Evolutionary conservation across 2,888 invertebrate species (phyloP), one percentile per base, ranked within the genome.

Genomic region (Ferdinandea cuprea): DNA sequence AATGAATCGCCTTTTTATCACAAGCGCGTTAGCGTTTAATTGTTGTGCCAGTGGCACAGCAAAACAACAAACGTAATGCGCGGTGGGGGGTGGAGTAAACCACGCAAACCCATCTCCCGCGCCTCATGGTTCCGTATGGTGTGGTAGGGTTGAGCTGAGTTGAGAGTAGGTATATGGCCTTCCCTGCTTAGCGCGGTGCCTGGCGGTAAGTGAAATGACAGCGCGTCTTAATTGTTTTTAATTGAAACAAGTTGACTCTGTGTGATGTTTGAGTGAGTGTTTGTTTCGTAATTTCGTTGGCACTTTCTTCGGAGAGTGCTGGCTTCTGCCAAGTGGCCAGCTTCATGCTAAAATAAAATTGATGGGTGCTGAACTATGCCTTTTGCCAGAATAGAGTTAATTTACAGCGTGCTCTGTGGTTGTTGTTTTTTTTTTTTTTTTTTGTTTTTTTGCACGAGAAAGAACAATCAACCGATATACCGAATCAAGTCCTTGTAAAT

Each of bases 151-250:
- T n/a, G n/a, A n/a, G n/a, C n/a, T n/a, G n/a, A n/a, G n/a, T n/a
- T n/a, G n/a, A n/a, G n/a, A n/a, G n/a, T n/a, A n/a, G n/a, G n/a
- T n/a, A n/a, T n/a, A n/a, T 69, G 74, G 69, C 50, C 58, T 63
- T 69, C 65, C 69, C 37, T 56, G 61, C 48, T 32, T 54, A 46
- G 54, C 56, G 21, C 37, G 48, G 56, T 80, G 40, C 32, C 28
- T 58, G 63, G 68, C 58, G 50, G 44, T 83, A 83, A 83, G 83
- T 73, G 83, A 83, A 83, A 83, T 83, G 78, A 83, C 83, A 83
- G 83, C 83, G 83, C 83, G 56, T 79, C 84, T 84, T 84, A 84
- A 84, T 84, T 84, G 79, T 71, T 84, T 52, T 79, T 79, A 84
- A 84, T 84, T 84, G 84, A 84, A 84, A 79, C 74, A 84, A 84